Evolutionary conservation across 1,140 invertebrate genomes (phyloP).

Genomic region (Drosophila punjabiensis): DNA sequence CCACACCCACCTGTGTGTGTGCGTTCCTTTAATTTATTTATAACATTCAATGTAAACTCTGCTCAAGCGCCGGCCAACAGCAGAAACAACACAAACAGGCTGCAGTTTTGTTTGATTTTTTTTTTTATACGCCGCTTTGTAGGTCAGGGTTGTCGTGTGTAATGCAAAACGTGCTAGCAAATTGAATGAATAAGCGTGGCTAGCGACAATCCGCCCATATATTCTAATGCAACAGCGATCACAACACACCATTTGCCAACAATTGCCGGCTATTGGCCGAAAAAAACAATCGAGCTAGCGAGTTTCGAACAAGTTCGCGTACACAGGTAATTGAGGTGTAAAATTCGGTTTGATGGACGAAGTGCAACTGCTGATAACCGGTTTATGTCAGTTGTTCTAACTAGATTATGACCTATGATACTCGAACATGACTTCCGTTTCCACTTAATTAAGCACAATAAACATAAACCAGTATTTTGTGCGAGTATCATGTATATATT

Average conservation of each 20-base stretch:
- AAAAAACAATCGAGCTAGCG: slow-evolving; percentile 10
- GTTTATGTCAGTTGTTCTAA: slow-evolving; percentile 11
- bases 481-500: not conserved
- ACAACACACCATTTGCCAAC: slow-evolving; percentile 28
- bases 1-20: slow-evolving; percentile 20
- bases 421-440: slow-evolving; percentile 19
- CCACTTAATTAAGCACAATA: slow-evolving; percentile 7
- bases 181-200: slow-evolving; percentile 78
- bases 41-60: slow-evolving; percentile 74
- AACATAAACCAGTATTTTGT: not conserved
- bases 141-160: slow-evolving; percentile 81
- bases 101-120: slow-evolving; percentile 54
- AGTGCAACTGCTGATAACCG: slow-evolving; percentile 17
- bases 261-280: slow-evolving; percentile 33
- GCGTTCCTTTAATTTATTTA: slow-evolving; percentile 74
- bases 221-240: slow-evolving; percentile 50
- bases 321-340: slow-evolving; percentile 20
- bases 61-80: slow-evolving; percentile 42
- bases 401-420: slow-evolving; percentile 20
- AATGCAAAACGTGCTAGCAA: slow-evolving; percentile 79
- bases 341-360: slow-evolving; percentile 12
- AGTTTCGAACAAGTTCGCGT: not conserved
- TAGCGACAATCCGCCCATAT: slow-evolving; percentile 43
- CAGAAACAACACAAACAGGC: slow-evolving; percentile 54
- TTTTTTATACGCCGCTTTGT: slow-evolving; percentile 61